Conservation (phyloP, 1,140 invertebrate genomes). For the Philotrypesis tridentata region DNA sequence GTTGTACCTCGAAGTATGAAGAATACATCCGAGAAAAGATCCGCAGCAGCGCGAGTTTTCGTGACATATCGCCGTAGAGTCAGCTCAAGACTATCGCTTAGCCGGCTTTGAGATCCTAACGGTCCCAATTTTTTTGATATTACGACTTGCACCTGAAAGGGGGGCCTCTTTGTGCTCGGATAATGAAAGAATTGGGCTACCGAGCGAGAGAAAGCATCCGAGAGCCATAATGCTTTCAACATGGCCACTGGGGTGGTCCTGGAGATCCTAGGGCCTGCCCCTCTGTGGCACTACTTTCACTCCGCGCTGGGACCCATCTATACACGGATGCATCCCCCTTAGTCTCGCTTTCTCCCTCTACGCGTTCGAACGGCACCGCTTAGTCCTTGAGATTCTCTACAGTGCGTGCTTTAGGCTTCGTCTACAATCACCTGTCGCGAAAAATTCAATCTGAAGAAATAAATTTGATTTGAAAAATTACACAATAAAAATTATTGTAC, state of each 20-base stretch:
- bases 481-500: too few relatives aligned
- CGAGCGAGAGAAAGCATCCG: background rate
- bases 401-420: constrained; percentile 32
- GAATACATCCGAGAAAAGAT: background rate
- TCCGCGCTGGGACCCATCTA: background rate
- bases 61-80: constrained; percentile 62
- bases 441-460: too few relatives aligned
- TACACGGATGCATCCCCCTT: constrained; percentile 24
- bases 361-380: background rate
- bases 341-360: constrained; percentile 33
- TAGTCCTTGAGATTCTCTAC: constrained; percentile 6
- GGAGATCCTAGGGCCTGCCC: constrained; percentile 39
- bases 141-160: background rate
- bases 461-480: too few relatives aligned
- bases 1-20: background rate
- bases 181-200: constrained; percentile 7
- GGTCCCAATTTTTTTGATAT: constrained; percentile 50
- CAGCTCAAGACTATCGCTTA: constrained; percentile 64
- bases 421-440: constrained; percentile 20
- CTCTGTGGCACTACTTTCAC: constrained; percentile 36
- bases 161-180: constrained; percentile 29
- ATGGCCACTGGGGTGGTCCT: constrained; percentile 50
- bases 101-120: constrained; percentile 60
- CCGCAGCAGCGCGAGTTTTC: constrained; percentile 17
- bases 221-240: constrained; percentile 43